phyloP scores from a whole-genome alignment of 1,140 invertebrate species.

The Mactra quadrangularis region DNA sequence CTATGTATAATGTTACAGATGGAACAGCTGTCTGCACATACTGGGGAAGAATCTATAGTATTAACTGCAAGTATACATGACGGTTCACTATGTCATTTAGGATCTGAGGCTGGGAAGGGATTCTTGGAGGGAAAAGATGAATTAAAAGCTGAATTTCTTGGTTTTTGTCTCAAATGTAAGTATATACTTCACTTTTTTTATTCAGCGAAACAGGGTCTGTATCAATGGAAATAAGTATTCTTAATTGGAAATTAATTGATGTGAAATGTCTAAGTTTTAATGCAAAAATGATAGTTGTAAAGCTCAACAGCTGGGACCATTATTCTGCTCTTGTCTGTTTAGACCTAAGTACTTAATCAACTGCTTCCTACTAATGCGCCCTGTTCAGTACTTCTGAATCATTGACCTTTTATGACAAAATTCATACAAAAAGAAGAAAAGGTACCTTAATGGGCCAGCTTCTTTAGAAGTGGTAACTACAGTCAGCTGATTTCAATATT shows the following conservation, averaged over 20 bases:
- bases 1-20: too few relatives aligned
- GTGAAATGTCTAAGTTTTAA: neutral
- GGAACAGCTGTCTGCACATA: conserved; percentile 45
- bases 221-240: neutral
- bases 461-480: too few relatives aligned
- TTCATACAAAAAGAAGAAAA: too few relatives aligned
- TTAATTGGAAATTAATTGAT: neutral
- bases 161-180: conserved; percentile 41
- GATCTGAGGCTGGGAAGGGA: conserved; percentile 19
- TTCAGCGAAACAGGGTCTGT: neutral
- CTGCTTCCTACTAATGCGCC: too few relatives aligned
- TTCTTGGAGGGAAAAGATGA: conserved; percentile 32
- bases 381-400: too few relatives aligned
- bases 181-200: neutral
- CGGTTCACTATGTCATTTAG: conserved; percentile 34
- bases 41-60: conserved; percentile 34
- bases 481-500: too few relatives aligned
- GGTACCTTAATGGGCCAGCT: too few relatives aligned
- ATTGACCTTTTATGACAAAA: too few relatives aligned
- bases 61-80: conserved; percentile 43
- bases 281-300: too few relatives aligned
- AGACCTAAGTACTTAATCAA: neutral
- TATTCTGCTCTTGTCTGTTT: neutral
- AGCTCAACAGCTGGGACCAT: neutral
- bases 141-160: conserved; percentile 41